These are phyloP conservation scores for Lordiphosa fenestrarum DNA, from an alignment of 2,888 invertebrate species.

Conservation along the genomic window DNA sequence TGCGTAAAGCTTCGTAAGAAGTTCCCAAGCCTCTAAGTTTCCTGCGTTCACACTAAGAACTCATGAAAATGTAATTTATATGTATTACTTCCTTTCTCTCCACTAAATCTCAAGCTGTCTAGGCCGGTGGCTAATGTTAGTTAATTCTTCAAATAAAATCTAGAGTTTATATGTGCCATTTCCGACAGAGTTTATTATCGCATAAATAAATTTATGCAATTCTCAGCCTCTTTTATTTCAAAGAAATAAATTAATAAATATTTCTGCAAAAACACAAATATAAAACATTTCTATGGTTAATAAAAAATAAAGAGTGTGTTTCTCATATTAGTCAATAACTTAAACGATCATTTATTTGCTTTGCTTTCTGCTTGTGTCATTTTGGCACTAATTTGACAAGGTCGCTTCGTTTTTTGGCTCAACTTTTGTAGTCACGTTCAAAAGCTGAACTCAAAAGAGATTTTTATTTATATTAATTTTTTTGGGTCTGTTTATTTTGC, in stretches of 20 bases:
- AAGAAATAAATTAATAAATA: no score
- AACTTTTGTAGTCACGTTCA: slow-evolving; percentile 19
- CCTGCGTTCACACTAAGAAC: no score
- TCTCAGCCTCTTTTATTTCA: no score
- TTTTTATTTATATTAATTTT: background rate
- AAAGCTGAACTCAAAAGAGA: slow-evolving; percentile 30
- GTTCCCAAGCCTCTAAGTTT: no score
- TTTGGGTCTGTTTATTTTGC: slow-evolving; percentile 22
- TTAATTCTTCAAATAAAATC: no score
- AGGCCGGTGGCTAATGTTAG: no score
- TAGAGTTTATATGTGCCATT: slow-evolving; percentile 8
- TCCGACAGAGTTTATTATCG: slow-evolving; percentile 16
- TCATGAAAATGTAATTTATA: no score
- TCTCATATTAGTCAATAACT: slow-evolving; percentile 10
- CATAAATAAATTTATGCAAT: slow-evolving; percentile 7
- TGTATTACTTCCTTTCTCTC: no score
- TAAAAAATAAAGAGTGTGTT: slow-evolving; percentile 17
- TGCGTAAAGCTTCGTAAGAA: no score
- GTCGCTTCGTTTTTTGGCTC: slow-evolving; percentile 43
- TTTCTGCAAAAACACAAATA: no score
- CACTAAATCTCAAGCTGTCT: no score
- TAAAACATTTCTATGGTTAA: slow-evolving; percentile 26
- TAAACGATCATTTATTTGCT: slow-evolving; percentile 25
- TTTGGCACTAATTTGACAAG: slow-evolving; percentile 71
- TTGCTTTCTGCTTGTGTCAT: slow-evolving; percentile 6